A percentile compares a stretch with the other conserved stretches of the same genome.
These are phyloP conservation scores for Mormyrus lacerda DNA, from an alignment of 2,113 vertebrate species.

Conservation along the genomic window DNA sequence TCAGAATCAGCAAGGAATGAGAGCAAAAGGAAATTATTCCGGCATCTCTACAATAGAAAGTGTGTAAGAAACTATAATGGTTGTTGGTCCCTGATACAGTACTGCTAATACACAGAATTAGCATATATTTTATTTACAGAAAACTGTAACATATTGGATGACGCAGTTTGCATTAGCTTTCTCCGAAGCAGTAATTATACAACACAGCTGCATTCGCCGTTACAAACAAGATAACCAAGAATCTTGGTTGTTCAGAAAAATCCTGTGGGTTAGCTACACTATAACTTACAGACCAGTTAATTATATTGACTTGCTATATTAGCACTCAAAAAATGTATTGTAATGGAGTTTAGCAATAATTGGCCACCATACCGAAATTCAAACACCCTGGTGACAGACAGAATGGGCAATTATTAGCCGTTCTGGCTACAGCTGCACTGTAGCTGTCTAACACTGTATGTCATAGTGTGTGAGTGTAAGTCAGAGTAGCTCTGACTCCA, in stretches of 20 bases:
- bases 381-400: neutral
- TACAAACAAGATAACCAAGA: neutral
- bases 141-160: neutral
- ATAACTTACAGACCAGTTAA: neutral
- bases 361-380: neutral
- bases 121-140: neutral
- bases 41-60: neutral
- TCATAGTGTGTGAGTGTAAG: neutral
- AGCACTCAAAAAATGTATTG: neutral
- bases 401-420: neutral
- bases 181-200: neutral
- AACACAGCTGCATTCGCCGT: neutral
- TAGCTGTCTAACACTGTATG: neutral
- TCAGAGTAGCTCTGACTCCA: neutral
- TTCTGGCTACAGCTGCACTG: neutral
- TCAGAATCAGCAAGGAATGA: neutral
- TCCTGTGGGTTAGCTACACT: neutral
- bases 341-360: neutral
- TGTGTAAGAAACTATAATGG: neutral
- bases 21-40: neutral
- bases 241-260: neutral
- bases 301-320: neutral
- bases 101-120: neutral
- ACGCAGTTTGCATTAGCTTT: neutral
- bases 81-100: neutral